Conservation (phyloP, 2,797 vertebrate species). For the Lacerta viridis region DNA sequence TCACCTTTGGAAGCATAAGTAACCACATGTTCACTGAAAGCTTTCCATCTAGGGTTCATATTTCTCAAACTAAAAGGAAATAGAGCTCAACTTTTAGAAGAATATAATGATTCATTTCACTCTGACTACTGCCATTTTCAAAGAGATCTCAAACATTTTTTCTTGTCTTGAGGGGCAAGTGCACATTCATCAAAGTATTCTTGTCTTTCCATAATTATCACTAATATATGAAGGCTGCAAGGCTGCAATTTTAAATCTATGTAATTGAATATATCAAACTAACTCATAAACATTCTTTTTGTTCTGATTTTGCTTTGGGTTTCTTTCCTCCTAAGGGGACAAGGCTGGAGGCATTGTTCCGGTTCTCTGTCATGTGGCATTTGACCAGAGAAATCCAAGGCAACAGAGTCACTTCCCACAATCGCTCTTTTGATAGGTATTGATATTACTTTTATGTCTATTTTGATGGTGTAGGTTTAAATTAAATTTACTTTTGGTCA, state of each 20-base stretch:
- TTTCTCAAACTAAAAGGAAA: background rate
- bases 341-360: constrained; percentile 92
- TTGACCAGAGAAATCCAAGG: constrained; percentile 94
- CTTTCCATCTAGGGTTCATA: background rate
- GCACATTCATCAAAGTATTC: background rate
- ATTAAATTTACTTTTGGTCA: background rate
- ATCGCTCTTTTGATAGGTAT: constrained; percentile 95
- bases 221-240: background rate
- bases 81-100: background rate
- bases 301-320: constrained; percentile 5
- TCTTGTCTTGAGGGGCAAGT: background rate
- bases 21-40: background rate
- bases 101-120: background rate
- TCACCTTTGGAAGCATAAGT: too few species aligned
- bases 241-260: background rate
- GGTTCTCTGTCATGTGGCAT: constrained; percentile 98
- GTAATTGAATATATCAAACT: background rate
- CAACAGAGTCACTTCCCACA: constrained; percentile 90
- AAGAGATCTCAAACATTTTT: background rate
- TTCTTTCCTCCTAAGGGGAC: constrained; percentile 78
- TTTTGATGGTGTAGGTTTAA: background rate
- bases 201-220: background rate
- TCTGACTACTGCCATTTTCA: background rate
- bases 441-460: constrained; percentile 50
- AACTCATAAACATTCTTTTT: background rate